These are phyloP conservation scores for Microtus oregoni DNA, from an alignment of 2,113 vertebrate genomes.

Conservation along the genomic window DNA sequence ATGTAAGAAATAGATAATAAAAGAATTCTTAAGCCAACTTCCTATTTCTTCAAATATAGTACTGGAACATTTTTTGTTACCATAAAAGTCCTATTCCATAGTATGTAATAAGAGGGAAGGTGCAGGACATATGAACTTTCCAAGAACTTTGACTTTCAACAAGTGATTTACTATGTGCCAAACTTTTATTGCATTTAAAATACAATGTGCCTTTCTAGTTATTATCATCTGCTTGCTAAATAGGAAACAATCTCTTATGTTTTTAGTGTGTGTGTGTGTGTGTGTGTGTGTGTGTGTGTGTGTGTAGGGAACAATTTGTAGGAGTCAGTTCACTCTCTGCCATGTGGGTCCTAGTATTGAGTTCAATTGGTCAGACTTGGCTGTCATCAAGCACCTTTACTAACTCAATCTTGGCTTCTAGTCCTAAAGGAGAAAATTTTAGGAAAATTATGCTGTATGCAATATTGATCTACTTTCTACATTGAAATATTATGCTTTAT, in stretches of 20 bases:
- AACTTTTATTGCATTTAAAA: background rate
- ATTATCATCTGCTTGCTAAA: background rate
- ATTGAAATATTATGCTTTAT: background rate
- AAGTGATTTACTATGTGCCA: background rate
- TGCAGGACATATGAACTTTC: background rate
- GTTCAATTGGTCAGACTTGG: background rate
- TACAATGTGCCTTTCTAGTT: background rate
- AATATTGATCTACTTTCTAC: background rate
- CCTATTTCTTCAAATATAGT: background rate
- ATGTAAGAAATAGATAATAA: background rate
- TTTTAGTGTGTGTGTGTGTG: background rate
- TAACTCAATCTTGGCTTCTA: background rate
- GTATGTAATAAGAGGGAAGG: background rate
- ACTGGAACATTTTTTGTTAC: background rate
- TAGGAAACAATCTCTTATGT: background rate
- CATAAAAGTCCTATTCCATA: background rate
- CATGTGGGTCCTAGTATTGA: too few relatives aligned
- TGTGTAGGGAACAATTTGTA: too few relatives aligned
- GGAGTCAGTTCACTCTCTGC: too few relatives aligned
- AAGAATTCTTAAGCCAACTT: background rate
- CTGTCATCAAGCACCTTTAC: background rate
- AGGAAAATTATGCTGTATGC: background rate
- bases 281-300: background rate
- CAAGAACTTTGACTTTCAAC: background rate
- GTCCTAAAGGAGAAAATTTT: constrained; percentile 1